A percentile compares a stretch with the other conserved stretches of the same genome.
phyloP scores from a whole-genome alignment of 2,797 vertebrate species.

The Artibeus jamaicensis region DNA sequence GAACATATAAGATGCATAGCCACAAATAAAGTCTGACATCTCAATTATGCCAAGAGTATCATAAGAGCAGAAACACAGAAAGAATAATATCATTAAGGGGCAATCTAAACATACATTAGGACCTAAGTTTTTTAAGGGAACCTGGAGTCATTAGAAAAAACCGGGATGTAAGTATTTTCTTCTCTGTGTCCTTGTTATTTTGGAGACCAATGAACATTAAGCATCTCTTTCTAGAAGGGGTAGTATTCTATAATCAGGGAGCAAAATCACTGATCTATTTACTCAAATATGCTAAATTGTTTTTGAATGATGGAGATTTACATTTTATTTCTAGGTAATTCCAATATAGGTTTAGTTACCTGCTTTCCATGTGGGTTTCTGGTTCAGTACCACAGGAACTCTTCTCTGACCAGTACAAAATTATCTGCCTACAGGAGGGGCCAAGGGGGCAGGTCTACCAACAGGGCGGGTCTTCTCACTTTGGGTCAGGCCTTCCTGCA shows the following conservation, averaged over 20 bases:
- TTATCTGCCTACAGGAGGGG: background rate
- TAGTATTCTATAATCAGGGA: background rate
- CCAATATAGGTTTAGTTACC: background rate
- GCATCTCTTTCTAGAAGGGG: background rate
- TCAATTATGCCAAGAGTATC: conserved; percentile 76
- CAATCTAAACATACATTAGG: conserved; percentile 2
- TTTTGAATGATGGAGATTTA: conserved; percentile 13
- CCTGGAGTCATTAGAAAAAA: background rate
- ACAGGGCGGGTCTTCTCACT: background rate
- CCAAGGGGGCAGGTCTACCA: background rate
- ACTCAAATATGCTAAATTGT: background rate
- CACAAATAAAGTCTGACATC: conserved; percentile 85
- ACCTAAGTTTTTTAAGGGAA: conserved; percentile 36
- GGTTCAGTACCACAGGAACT: background rate
- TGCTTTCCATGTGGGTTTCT: conserved; percentile 2
- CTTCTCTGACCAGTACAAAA: background rate
- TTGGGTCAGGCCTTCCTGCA: background rate
- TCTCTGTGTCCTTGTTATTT: background rate
- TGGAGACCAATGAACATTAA: conserved; percentile 14
- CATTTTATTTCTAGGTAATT: background rate
- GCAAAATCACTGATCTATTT: background rate
- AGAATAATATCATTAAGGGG: background rate
- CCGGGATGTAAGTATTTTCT: background rate
- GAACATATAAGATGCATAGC: conserved; percentile 83
- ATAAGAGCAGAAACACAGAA: conserved; percentile 66